These are phyloP conservation scores for Dasyprocta punctata DNA, from an alignment of 2,113 vertebrate genomes.

Conservation along the genomic window DNA sequence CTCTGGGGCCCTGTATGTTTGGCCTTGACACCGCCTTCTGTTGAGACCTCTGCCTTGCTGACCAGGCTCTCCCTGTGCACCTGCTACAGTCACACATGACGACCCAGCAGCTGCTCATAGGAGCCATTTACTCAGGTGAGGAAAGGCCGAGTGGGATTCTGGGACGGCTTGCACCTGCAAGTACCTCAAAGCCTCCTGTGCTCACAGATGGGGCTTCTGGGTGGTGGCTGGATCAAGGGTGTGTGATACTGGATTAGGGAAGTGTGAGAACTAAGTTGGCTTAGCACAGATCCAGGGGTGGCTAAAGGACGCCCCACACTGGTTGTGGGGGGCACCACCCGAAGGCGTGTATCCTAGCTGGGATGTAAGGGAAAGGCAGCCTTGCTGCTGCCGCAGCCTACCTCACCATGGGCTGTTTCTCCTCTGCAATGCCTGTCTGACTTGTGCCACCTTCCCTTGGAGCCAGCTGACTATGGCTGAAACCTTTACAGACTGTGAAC, in stretches of 20 bases:
- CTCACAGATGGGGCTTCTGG: neutral
- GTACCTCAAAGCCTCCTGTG: neutral
- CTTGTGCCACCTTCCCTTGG: neutral
- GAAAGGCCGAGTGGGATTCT: neutral
- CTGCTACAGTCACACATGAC: neutral
- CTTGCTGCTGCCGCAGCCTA: neutral
- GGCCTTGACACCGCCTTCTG: neutral
- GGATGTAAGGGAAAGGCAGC: neutral
- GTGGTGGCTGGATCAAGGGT: neutral
- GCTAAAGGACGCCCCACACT: neutral
- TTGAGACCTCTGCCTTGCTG: neutral
- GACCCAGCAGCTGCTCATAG: neutral
- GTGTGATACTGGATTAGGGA: neutral
- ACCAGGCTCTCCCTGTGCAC: neutral
- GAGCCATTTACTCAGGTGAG: neutral
- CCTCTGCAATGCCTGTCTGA: neutral
- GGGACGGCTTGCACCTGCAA: neutral
- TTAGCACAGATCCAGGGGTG: neutral
- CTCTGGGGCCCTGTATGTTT: neutral
- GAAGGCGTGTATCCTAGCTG: neutral
- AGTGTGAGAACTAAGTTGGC: neutral
- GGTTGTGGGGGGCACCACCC: neutral
- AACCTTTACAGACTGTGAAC: neutral
- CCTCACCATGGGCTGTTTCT: neutral
- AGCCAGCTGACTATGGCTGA: neutral